phyloP scores from a whole-genome alignment of 2,888 invertebrate species.

The Euplagia quadripunctaria region DNA sequence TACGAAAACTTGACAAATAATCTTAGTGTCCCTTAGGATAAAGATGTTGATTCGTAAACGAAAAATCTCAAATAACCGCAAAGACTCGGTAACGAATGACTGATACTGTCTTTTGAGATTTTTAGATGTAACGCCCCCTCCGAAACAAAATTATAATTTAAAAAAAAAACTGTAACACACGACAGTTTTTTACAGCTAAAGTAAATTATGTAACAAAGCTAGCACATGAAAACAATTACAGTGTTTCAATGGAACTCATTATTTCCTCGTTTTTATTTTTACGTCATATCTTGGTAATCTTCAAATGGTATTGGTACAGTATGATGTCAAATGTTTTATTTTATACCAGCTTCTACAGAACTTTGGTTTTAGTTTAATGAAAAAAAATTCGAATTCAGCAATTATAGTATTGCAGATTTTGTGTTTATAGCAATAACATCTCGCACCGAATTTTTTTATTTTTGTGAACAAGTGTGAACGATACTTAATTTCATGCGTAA shows the following conservation, averaged over 20 bases:
- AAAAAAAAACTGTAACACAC: no score
- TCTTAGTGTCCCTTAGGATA: background rate
- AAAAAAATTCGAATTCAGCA: background rate
- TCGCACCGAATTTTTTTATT: background rate
- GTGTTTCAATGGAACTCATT: no score
- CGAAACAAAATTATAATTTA: no score
- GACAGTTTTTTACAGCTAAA: no score
- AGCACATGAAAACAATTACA: no score
- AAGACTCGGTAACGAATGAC: background rate
- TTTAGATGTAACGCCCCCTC: no score
- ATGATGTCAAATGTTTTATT: no score
- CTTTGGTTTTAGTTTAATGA: background rate
- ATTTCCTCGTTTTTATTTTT: no score
- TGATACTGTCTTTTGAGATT: no score
- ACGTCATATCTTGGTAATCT: no score
- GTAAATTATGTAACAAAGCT: no score
- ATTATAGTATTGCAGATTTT: background rate
- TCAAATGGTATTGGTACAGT: no score
- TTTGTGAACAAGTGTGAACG: background rate
- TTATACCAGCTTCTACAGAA: background rate
- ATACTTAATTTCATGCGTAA: constrained; percentile 3
- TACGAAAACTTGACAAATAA: background rate
- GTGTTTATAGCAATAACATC: background rate
- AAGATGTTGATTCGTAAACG: background rate
- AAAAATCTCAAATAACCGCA: background rate